Evolutionary conservation across 2,888 invertebrate genomes (phyloP).

Genomic region (Abrostola tripartita): DNA sequence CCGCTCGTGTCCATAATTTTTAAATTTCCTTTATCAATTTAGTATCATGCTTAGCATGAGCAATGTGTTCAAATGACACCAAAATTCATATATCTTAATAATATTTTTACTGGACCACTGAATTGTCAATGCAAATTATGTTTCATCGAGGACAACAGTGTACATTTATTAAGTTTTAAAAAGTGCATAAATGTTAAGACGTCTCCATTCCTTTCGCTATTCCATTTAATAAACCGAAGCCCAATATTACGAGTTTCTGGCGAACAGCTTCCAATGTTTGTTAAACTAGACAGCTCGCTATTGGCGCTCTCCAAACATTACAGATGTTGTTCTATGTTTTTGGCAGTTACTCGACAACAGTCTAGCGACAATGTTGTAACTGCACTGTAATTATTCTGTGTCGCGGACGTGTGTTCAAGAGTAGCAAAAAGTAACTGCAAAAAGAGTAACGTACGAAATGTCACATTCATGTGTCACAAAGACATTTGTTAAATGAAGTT

Average conservation of each 20-base stretch:
- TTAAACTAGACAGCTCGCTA: background rate
- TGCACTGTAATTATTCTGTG: slow-evolving; percentile 26
- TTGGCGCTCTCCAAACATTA: slow-evolving; percentile 2
- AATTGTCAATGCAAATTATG: too few species aligned
- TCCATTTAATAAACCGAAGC: slow-evolving; percentile 2
- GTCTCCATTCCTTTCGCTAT: background rate
- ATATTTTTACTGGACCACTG: too few species aligned
- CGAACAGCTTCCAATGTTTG: slow-evolving; percentile 12
- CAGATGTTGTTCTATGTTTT: slow-evolving; percentile 21
- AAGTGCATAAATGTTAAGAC: background rate
- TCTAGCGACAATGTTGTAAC: slow-evolving; percentile 16
- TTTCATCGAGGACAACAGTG: too few species aligned
- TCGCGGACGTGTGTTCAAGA: slow-evolving; percentile 18
- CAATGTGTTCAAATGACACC: too few species aligned
- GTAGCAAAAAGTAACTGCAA: slow-evolving; percentile 6
- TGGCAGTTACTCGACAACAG: slow-evolving; percentile 1
- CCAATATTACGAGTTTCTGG: slow-evolving; percentile 2
- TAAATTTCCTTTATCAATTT: too few species aligned
- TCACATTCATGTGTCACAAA: slow-evolving; percentile 3
- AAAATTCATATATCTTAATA: too few species aligned
- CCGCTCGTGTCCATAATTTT: too few species aligned
- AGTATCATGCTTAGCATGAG: too few species aligned
- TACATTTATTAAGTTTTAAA: too few species aligned
- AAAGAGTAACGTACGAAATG: slow-evolving; percentile 18
- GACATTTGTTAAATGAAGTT: background rate